Evolutionary conservation across 2,888 invertebrate species (phyloP), one percentile per base, ranked within the genome.

Genomic region (Gari tellinella): DNA sequence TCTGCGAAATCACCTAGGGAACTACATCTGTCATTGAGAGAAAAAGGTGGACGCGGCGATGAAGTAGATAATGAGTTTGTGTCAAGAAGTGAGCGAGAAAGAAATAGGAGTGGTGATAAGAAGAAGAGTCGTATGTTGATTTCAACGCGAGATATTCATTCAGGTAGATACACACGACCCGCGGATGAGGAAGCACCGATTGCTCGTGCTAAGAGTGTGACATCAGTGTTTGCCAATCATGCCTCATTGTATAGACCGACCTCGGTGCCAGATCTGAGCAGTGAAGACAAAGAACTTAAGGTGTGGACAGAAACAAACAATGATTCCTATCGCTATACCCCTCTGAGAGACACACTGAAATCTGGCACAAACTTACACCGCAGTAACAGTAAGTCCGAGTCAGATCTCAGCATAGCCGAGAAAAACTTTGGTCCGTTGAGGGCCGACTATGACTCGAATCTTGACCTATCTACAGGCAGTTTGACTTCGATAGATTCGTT

Each of bases 221-320:
- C 69, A 3, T 68, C 77, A 10, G 56, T 72, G 63, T 53, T 51
- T 26, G 61, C 46, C 37, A 43, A 58, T 31, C 52, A 66, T 38
- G 53, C 66, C 25, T 76, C 83, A n/a, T 56, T 83, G n/a, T 81
- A 76, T 45, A 63, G 81, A 51, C 80, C 83, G 17, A 68, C 65
- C 0, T 81, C 81, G 4, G 81, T 81, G 21, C 80, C 83, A 12
- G 83, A 83, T 40, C 60, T 83, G 10, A 74, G 65, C 15, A 52
- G 61, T 31, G 83, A 81, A 21, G 74, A 74, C 12, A 72, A 80
- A 48, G 77, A 77, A 26, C 45, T 77, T 19, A 72, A 72, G 55
- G 17, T 77, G 1, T 77, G 77, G 77, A 56, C 67, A 1, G 77
- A 77, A 21, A 65, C 65, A 26, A 77, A 72, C 25, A 67, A 70